Base-by-base conservation (phyloP, 2,888 invertebrate species). In the Cryptocephalus moraei region DNA sequence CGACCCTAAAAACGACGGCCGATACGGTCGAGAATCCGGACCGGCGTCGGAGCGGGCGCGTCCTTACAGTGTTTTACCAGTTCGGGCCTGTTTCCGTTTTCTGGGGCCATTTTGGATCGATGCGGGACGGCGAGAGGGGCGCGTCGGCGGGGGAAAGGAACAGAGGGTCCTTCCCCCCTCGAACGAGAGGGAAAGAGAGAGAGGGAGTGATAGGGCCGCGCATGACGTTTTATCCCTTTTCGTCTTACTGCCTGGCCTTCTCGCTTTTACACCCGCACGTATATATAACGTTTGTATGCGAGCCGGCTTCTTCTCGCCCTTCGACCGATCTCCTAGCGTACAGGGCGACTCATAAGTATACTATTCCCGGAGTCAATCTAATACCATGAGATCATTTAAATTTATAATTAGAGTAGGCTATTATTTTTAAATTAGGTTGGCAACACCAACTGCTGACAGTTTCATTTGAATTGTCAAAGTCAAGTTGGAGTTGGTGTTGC, bases 101-200 rank as follows among this genome's bases (percentile, higher is more conserved):
- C 65, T 68, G 69, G 66, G 68, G 71, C 71, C 70, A 70, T 71
- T 70, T 70, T 70, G 71, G 68, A 71, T 71, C 71, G 71, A 71
- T 71, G 61, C 68, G 66, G 67, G 54, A 66, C 61, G 64, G 69
- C 68, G 69, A 65, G 69, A 67, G 6, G 22, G 22, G 6, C 22
- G 22, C n/a, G n/a, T n/a, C n/a, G n/a, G n/a, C n/a, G 22, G 22
- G 67, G 22, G 22, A 2, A 22, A 22, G 22, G 22, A 22, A n/a
- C n/a, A n/a, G n/a, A 22, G 22, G 22, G 22, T 22, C 2, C 22
- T 22, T 22, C 22, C 22, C 22, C 22, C 22, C 22, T 22, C 22
- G 22, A 69, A 70, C 70, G 60, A 67, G 65, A 67, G 54, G 65
- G 61, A 65, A 68, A 68, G 68, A 64, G 69, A 67, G 22, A 22